Evolutionary conservation across 2,113 vertebrate species (phyloP).

Genomic region (Pithys albifrons): DNA sequence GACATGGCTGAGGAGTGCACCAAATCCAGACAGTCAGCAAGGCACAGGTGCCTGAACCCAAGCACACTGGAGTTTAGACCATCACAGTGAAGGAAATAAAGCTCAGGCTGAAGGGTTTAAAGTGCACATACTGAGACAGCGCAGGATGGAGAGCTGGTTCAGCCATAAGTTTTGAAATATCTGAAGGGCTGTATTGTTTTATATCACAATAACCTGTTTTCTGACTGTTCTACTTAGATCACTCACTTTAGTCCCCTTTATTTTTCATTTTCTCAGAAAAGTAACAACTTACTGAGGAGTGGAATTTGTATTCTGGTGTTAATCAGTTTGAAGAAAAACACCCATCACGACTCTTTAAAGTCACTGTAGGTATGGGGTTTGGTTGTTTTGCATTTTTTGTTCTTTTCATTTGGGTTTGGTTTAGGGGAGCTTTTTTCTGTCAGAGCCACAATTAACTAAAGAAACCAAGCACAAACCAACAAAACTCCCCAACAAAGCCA

Average conservation of each 20-base stretch:
- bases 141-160: neutral
- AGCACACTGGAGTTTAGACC: accelerated
- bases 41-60: neutral
- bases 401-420: neutral
- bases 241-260: neutral
- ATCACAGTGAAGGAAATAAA: too few relatives aligned
- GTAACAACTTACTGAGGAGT: neutral
- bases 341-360: neutral
- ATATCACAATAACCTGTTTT: neutral
- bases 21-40: neutral
- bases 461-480: neutral
- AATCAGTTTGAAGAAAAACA: neutral
- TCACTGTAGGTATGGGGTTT: neutral
- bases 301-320: neutral
- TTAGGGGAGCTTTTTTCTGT: neutral
- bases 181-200: neutral
- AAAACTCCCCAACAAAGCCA: neutral
- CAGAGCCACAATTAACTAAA: neutral
- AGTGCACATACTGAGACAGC: neutral
- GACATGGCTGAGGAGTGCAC: neutral
- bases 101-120: neutral
- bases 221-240: neutral
- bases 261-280: neutral
- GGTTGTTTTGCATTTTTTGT: neutral
- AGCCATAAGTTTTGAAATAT: neutral